phyloP scores from a whole-genome alignment of 2,113 vertebrate species.

The Pavo muticus region DNA sequence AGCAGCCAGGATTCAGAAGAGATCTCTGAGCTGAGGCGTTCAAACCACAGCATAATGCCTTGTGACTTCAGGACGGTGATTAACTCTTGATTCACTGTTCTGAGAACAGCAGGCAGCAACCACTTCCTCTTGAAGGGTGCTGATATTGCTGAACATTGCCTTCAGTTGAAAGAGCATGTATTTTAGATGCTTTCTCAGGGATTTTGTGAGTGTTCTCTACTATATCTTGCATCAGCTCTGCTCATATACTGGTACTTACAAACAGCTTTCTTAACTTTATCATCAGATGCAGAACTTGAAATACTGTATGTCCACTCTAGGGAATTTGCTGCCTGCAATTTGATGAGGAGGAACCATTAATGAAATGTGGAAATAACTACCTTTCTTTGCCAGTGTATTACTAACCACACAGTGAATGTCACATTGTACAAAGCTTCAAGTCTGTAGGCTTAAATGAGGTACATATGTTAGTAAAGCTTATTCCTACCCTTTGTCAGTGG shows the following conservation, averaged over 20 bases:
- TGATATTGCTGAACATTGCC: background rate
- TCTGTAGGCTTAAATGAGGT: background rate
- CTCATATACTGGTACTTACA: background rate
- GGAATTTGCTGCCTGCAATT: background rate
- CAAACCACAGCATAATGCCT: constrained; percentile 2
- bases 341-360: background rate
- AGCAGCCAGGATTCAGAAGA: background rate
- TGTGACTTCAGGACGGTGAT: constrained; percentile 38
- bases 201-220: background rate
- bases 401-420: background rate
- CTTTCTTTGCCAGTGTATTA: background rate
- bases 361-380: background rate
- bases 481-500: background rate
- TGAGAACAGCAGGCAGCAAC: background rate
- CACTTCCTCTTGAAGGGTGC: constrained; percentile 16
- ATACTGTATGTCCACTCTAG: rapidly evolving
- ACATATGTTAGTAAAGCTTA: background rate
- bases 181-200: background rate
- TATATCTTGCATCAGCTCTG: background rate
- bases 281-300: background rate
- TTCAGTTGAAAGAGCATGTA: background rate
- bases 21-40: background rate
- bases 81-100: constrained; percentile 14
- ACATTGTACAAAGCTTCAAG: background rate
- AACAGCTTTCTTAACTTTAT: background rate